Base-by-base conservation (phyloP, 1,140 invertebrate species). In the Zaprionus lachaisei region DNA sequence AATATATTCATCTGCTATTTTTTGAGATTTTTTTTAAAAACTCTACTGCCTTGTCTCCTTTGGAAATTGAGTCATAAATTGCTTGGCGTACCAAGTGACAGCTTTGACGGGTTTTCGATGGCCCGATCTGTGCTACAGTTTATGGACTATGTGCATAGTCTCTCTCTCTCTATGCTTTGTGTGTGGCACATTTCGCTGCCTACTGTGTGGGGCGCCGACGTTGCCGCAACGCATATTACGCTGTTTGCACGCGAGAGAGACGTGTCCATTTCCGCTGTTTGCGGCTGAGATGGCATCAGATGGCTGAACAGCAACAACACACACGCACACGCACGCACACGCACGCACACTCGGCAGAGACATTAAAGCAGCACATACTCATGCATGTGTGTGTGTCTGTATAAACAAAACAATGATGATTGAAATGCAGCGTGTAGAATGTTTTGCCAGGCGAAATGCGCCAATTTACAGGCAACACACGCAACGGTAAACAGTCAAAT, bases 361-460 rank as follows among this genome's bases (percentile, higher is more conserved):
- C 67, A 70, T 70, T 70, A 64, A 70, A 57, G 38, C 55, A 41
- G 24, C 49, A 68, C 37, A 56, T 37, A 63, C 26, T 4, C 20
- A 20, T 15, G 15, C 38, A 38, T 24, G 22, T 6, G 22, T 20
- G 31, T 41, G n/a, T 71, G 60, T 64, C 41, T 67, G 49, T 57
- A 34, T 65, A 65, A 76, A 66, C 61, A 72, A 77, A 77, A 77
- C 73, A 76, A 76, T 76, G 69, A 76, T 76, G 73, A 76, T 76
- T 76, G 73, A 76, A 76, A 77, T 72, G 70, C 70, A 77, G 69
- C 74, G 74, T 72, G 74, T 72, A 70, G 70, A 77, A 72, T 72
- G 70, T 77, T 72, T 64, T 76, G 69, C 34, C 61, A 66, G 71
- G 69, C 73, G 68, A 72, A 72, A 76, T 76, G 68, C 73, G 73